phyloP scores from a whole-genome alignment of 2,797 vertebrate genomes.

The Carcharodon carcharias region DNA sequence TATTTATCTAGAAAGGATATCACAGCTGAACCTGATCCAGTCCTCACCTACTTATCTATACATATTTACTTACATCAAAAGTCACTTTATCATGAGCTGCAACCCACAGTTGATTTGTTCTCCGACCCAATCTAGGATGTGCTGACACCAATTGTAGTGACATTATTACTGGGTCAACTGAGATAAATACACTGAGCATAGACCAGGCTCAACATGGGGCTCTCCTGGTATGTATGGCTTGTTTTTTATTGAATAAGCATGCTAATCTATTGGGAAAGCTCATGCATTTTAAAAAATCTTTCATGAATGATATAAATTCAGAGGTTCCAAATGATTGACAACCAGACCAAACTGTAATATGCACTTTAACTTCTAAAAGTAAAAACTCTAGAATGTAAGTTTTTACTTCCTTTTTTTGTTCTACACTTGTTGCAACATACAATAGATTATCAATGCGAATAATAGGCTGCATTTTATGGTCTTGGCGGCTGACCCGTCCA shows the following conservation, averaged over 20 bases:
- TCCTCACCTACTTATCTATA: not conserved
- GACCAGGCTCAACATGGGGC: not conserved
- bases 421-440: not conserved
- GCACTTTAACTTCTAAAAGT: not conserved
- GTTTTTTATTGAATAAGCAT: not conserved
- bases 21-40: not conserved
- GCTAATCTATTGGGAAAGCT: not conserved
- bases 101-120: not conserved
- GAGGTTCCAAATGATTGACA: not conserved
- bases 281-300: not conserved
- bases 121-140: not conserved
- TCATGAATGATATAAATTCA: not conserved
- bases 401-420: not conserved
- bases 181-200: not conserved
- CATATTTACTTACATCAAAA: not conserved
- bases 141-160: not conserved
- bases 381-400: not conserved
- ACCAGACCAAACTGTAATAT: not conserved
- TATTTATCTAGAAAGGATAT: not conserved
- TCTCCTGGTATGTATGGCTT: not conserved
- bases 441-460: not conserved
- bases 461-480: not conserved
- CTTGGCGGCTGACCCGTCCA: not conserved
- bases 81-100: not conserved
- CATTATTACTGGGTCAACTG: not conserved